Evolutionary conservation across 2,888 invertebrate species (phyloP).

Genomic region (Digitonthophagus gazella): DNA sequence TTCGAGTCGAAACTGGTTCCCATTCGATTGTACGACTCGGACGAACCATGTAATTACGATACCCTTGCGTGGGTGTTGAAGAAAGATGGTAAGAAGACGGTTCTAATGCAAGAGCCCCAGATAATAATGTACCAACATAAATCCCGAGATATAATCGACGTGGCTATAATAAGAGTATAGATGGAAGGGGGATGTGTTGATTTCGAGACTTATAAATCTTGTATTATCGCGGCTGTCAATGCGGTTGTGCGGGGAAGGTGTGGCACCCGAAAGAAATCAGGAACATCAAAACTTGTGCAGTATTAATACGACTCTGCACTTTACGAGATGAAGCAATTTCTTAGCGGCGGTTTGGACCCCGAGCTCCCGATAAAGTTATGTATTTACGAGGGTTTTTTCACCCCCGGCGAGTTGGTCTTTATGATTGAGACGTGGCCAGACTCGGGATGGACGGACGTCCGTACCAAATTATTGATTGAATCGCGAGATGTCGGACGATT

Average conservation of each 20-base stretch:
- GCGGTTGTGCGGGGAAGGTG: slow-evolving; percentile 7
- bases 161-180: neutral
- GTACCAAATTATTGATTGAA: slow-evolving; percentile 24
- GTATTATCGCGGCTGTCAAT: slow-evolving; percentile 3
- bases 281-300: slow-evolving; percentile 15
- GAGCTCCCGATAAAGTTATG: slow-evolving; percentile 25
- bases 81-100: no score
- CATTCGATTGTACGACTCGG: neutral
- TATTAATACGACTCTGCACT: slow-evolving; percentile 24
- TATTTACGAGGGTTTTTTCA: slow-evolving; percentile 22
- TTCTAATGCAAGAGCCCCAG: slow-evolving; percentile 10
- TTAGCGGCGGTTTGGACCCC: slow-evolving; percentile 22
- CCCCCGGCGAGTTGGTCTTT: slow-evolving; percentile 17
- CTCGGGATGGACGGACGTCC: slow-evolving; percentile 7
- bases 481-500: slow-evolving; percentile 20
- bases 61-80: slow-evolving; percentile 7
- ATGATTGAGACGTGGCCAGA: slow-evolving; percentile 20
- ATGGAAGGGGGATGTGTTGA: slow-evolving; percentile 4
- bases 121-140: slow-evolving; percentile 13
- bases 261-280: slow-evolving; percentile 5
- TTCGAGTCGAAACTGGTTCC: slow-evolving; percentile 3
- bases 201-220: slow-evolving; percentile 9
- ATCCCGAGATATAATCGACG: slow-evolving; percentile 10
- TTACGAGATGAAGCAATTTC: slow-evolving; percentile 25
- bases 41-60: slow-evolving; percentile 1